phyloP scores from a whole-genome alignment of 2,113 vertebrate genomes.

The Phaethornis superciliosus region DNA sequence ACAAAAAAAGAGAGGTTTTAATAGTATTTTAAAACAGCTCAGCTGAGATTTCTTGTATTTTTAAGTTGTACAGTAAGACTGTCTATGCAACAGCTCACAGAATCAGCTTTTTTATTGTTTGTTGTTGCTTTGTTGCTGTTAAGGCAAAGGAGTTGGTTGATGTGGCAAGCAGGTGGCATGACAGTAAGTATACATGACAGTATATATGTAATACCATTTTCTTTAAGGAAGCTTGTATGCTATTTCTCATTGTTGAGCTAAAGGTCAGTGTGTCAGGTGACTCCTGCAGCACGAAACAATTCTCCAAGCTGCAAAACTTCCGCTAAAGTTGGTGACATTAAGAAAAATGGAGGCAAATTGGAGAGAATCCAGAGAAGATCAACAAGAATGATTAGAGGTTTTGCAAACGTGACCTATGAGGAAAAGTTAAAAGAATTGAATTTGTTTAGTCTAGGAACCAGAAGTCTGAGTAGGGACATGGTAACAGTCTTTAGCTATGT shows the following conservation, averaged over 20 bases:
- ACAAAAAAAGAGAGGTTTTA: neutral
- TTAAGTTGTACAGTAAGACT: neutral
- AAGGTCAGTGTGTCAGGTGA: constrained; percentile 63
- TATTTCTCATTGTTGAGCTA: constrained; percentile 62
- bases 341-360: constrained; percentile 63
- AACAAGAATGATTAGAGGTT: constrained; percentile 66
- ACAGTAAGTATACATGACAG: constrained; percentile 62
- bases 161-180: constrained; percentile 62
- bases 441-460: constrained; percentile 62
- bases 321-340: constrained; percentile 64
- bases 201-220: constrained; percentile 64
- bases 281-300: constrained; percentile 58
- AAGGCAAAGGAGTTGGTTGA: constrained; percentile 7
- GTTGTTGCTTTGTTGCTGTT: constrained; percentile 51
- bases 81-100: neutral
- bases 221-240: constrained; percentile 43
- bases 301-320: constrained; percentile 61
- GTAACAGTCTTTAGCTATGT: neutral
- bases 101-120: constrained; percentile 33
- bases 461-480: neutral
- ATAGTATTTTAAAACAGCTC: constrained; percentile 4
- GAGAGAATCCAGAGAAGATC: constrained; percentile 55
- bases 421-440: constrained; percentile 51
- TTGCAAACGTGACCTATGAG: constrained; percentile 59
- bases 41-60: constrained; percentile 3